phyloP scores from a whole-genome alignment of 2,113 vertebrate species.

The Corydoras sp. region DNA sequence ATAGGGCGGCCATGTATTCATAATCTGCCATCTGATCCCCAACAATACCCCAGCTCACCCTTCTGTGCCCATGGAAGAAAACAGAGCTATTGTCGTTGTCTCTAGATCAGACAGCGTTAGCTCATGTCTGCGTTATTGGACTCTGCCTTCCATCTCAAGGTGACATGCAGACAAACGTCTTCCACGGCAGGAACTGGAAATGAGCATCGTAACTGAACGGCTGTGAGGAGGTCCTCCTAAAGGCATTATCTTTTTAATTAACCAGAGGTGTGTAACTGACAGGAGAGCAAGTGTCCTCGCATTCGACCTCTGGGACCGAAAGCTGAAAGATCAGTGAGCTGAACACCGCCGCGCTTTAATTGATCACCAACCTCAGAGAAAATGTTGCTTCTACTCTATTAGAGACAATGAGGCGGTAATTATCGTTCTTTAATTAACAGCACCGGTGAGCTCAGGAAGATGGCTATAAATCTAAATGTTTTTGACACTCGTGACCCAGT shows the following conservation, averaged over 20 bases:
- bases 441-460: constrained; percentile 4
- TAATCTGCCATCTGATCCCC: constrained; percentile 19
- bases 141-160: constrained; percentile 26
- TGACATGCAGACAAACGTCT: constrained; percentile 42
- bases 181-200: background rate
- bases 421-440: constrained; percentile 20
- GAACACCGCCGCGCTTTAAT: background rate
- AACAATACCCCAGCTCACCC: background rate
- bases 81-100: background rate
- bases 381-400: constrained; percentile 8
- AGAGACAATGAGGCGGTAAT: constrained; percentile 14
- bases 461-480: constrained; percentile 17
- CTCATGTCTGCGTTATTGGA: background rate
- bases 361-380: background rate
- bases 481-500: background rate
- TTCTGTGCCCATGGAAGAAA: background rate
- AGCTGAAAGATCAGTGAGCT: background rate
- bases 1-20: constrained; percentile 10
- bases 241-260: too few species aligned
- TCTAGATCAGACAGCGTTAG: too few species aligned
- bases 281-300: too few species aligned
- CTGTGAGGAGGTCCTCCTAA: too few species aligned
- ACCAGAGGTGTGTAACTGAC: too few species aligned
- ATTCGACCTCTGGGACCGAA: background rate
- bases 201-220: too few species aligned